Evolutionary conservation across 1,140 invertebrate genomes (phyloP).

Genomic region (Bombus superbus): DNA sequence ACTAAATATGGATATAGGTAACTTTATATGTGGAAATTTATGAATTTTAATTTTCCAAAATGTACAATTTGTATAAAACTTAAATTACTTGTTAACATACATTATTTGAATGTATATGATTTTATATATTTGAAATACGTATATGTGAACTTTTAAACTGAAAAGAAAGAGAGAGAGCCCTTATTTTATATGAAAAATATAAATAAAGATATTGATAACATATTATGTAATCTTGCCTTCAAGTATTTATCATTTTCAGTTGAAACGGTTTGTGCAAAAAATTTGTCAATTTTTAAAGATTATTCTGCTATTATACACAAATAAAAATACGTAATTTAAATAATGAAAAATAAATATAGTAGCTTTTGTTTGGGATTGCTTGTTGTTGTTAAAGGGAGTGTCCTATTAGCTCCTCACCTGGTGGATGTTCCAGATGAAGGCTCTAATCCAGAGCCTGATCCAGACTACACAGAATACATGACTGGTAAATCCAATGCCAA

Average conservation of each 20-base stretch:
- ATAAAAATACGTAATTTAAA: constrained; percentile 32
- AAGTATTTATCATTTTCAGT: background rate
- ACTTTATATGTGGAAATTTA: background rate
- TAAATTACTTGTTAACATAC: background rate
- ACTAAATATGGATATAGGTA: background rate
- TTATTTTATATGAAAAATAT: background rate
- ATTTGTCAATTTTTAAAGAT: background rate
- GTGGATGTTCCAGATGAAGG: constrained; percentile 88
- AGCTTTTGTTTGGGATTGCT: constrained; percentile 81
- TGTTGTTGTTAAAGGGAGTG: constrained; percentile 80
- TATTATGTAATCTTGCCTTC: background rate
- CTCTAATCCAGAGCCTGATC: constrained; percentile 94
- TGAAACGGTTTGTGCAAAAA: background rate
- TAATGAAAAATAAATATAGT: constrained; percentile 66
- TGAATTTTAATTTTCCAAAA: background rate
- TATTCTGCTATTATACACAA: constrained; percentile 6
- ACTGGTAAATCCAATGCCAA: constrained; percentile 87
- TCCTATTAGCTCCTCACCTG: constrained; percentile 81
- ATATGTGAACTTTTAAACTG: background rate
- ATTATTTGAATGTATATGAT: background rate
- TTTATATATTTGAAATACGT: background rate
- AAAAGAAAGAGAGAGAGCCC: background rate
- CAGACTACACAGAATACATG: constrained; percentile 97
- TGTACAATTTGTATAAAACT: background rate
- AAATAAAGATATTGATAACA: background rate